Evolutionary conservation across 37 sponge, comb jelly and placozoan species (phyloP).

Genomic region (Haliclona indistincta): DNA sequence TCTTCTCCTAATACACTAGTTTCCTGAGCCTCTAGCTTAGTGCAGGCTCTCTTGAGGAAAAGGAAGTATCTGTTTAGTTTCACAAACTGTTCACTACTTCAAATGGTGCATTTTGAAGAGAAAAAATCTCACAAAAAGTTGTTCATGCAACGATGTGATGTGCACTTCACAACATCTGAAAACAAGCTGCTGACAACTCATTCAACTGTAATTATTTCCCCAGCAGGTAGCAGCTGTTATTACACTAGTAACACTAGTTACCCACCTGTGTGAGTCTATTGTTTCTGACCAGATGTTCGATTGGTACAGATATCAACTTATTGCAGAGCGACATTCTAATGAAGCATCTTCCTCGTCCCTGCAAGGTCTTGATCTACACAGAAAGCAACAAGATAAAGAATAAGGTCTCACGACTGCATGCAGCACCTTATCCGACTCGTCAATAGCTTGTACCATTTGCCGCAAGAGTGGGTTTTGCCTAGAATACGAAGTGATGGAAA

Average conservation of each 20-base stretch:
- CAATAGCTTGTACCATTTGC: conserved; percentile 24
- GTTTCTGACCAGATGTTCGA: conserved; percentile 71
- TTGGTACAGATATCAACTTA: conserved; percentile 73
- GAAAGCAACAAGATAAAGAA: not conserved
- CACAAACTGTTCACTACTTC: too few relatives aligned
- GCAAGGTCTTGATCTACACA: conserved; percentile 30
- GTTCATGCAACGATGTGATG: too few relatives aligned
- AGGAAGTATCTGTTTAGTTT: too few relatives aligned
- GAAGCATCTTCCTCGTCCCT: conserved; percentile 74
- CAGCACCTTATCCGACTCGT: conserved; percentile 37
- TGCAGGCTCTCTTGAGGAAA: too few relatives aligned
- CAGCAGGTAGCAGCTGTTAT: not conserved
- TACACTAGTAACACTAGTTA: not conserved
- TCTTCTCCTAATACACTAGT: too few relatives aligned
- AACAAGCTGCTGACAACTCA: too few relatives aligned
- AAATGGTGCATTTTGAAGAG: too few relatives aligned
- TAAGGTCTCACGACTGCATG: not conserved
- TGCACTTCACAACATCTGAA: too few relatives aligned
- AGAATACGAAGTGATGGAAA: not conserved
- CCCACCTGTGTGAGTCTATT: conserved; percentile 50
- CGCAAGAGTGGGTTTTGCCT: conserved; percentile 73
- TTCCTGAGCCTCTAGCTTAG: too few relatives aligned
- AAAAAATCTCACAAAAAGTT: not conserved
- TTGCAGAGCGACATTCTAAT: conserved; percentile 55
- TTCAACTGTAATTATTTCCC: not conserved